Percentiles rank a stretch among this genome's conserved stretches.
These are phyloP conservation scores for Scrobipalpa costella DNA, from an alignment of 2,888 invertebrate genomes.

Conservation along the genomic window DNA sequence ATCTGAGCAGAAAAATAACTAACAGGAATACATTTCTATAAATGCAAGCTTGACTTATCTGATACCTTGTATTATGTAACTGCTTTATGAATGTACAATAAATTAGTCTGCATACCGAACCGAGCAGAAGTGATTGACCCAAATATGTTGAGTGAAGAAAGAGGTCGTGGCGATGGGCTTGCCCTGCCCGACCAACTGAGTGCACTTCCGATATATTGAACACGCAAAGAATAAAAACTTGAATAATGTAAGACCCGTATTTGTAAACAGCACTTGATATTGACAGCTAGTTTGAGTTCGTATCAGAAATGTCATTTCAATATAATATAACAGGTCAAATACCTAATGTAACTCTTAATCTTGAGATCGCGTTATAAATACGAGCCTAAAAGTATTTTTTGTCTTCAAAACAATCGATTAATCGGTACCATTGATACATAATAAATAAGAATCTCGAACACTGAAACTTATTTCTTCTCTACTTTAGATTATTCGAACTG, in stretches of 20 bases:
- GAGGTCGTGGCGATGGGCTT: conserved; percentile 28
- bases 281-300: no score
- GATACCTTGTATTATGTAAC: background rate
- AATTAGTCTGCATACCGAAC: background rate
- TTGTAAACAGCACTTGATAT: no score
- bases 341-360: no score
- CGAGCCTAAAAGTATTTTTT: background rate
- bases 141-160: conserved; percentile 50
- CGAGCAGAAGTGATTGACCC: conserved; percentile 53
- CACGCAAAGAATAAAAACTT: background rate
- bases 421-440: no score
- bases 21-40: no score
- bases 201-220: conserved; percentile 19
- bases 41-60: background rate
- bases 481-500: no score
- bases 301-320: no score
- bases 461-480: no score
- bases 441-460: no score
- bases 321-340: no score
- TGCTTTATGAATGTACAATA: background rate
- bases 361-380: no score
- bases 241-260: background rate
- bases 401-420: background rate
- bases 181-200: conserved; percentile 10
- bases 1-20: no score